Base-by-base conservation (phyloP, 1,140 invertebrate genomes). In the Rhyacophila brunnea region DNA sequence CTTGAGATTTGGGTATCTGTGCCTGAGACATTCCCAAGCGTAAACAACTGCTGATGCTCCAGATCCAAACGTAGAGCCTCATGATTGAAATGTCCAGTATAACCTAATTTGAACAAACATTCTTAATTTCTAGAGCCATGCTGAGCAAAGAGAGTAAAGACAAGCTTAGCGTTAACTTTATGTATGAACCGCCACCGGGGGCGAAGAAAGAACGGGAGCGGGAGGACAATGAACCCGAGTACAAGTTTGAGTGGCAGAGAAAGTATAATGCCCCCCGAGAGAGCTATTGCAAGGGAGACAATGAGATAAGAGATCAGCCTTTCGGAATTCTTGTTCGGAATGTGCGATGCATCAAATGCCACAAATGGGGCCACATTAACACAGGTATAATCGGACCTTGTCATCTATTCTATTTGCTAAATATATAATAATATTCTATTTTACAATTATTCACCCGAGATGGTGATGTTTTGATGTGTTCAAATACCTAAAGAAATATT, bases 171-270 rank as follows among this genome's bases (percentile, higher is more conserved):
- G 86, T 99, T 0, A 98, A 95, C 79, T 99, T 99, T 71, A 96
- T 99, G 94, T 99, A 99, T 77, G 96, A 99, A 77, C 94, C 96
- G n/a, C 98, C 98, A 56, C 95, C 96, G 23, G 97, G 96, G 40
- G 91, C 92, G 9, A 93, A 92, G 68, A 93, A 93, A 71, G 91
- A 93, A 74, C 78, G 89, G 40, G 90, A 96, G 78, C 89, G 93
- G 70, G 90, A 93, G 75, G 93, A 95, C 59, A 91, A 93, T 69
- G 95, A 97, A 73, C 92, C 92, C 18, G 96, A 99, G 70, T 97
- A 92, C 67, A 99, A 99, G 76, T 99, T 99, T 81, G 97, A 99
- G 72, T 99, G 96, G 96, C 96, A 99, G 77, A 81, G 96, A 44
- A 98, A 98, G 74, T 99, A 96, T 68, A 98, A 98, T 82, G 97